A percentile compares a stretch with the other conserved stretches of the same genome.
Conservation (phyloP, 2,797 vertebrate species). For the Brotula barbata region DNA sequence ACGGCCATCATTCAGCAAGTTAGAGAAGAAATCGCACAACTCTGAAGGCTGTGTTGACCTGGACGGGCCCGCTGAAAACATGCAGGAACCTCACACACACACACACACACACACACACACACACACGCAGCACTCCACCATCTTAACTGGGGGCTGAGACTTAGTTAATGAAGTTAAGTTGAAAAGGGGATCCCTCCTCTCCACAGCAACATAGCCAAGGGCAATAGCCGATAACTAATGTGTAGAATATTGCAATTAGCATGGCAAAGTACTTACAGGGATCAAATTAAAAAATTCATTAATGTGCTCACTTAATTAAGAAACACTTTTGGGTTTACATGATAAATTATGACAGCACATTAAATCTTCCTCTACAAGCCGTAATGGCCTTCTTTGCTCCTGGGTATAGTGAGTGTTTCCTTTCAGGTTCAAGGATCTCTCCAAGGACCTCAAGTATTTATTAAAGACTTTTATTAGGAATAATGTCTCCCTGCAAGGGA, state of each 20-base stretch:
- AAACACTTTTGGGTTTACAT: slow-evolving; percentile 99
- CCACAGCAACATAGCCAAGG: slow-evolving; percentile 99
- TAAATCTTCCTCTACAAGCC: slow-evolving; percentile 95
- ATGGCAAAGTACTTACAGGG: slow-evolving; percentile 99
- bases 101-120: neutral
- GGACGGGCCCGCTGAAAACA: too few species aligned
- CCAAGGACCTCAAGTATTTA: slow-evolving; percentile 79
- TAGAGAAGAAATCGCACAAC: neutral
- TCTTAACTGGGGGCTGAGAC: slow-evolving; percentile 46
- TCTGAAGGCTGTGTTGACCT: neutral
- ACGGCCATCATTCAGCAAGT: neutral
- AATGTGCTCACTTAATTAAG: slow-evolving; percentile 99
- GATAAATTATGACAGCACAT: slow-evolving; percentile 99
- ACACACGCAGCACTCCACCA: slow-evolving; percentile 13
- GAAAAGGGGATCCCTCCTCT: slow-evolving; percentile 79
- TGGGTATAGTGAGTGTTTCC: slow-evolving; percentile 86
- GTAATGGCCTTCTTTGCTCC: slow-evolving; percentile 95
- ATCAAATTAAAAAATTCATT: slow-evolving; percentile 99
- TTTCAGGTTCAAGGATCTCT: slow-evolving; percentile 86
- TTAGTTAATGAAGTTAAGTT: slow-evolving; percentile 88
- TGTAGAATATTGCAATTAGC: slow-evolving; percentile 99
- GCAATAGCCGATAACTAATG: slow-evolving; percentile 99
- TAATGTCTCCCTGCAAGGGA: slow-evolving; percentile 71
- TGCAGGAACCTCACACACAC: too few species aligned
- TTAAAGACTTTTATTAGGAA: slow-evolving; percentile 82